A percentile compares a stretch with the other conserved stretches of the same genome.
These are phyloP conservation scores for Noctua janthina DNA, from an alignment of 2,888 invertebrate genomes.

Conservation along the genomic window DNA sequence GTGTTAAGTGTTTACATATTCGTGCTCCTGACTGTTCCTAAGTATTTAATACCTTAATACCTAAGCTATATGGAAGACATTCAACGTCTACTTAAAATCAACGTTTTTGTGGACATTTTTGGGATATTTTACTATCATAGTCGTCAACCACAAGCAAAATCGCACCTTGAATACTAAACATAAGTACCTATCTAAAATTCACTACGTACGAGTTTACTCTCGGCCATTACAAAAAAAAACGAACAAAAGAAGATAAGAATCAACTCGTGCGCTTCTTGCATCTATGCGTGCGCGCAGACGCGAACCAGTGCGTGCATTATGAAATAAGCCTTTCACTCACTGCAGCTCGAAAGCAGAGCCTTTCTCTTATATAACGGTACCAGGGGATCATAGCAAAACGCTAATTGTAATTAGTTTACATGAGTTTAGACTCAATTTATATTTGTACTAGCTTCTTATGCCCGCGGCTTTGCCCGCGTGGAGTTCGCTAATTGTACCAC, in stretches of 20 bases:
- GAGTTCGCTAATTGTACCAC: neutral
- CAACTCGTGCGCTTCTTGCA: constrained; percentile 58
- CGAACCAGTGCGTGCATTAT: constrained; percentile 70
- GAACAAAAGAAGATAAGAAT: constrained; percentile 44
- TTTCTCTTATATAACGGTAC: constrained; percentile 73
- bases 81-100: neutral
- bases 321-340: constrained; percentile 72
- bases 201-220: neutral
- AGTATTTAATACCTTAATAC: neutral
- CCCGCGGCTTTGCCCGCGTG: too few species aligned
- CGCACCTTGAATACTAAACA: neutral
- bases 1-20: too few species aligned
- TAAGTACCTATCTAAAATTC: neutral
- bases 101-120: too few species aligned
- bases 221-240: constrained; percentile 28
- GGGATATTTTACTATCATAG: neutral
- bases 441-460: neutral
- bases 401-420: constrained; percentile 60
- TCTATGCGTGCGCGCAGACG: constrained; percentile 49
- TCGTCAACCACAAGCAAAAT: neutral
- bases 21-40: too few species aligned
- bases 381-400: constrained; percentile 51
- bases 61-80: neutral
- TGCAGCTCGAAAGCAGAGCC: constrained; percentile 71
- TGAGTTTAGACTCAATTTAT: constrained; percentile 27